Conservation (phyloP, 2,888 invertebrate genomes). For the Ceraclea dissimilis region DNA sequence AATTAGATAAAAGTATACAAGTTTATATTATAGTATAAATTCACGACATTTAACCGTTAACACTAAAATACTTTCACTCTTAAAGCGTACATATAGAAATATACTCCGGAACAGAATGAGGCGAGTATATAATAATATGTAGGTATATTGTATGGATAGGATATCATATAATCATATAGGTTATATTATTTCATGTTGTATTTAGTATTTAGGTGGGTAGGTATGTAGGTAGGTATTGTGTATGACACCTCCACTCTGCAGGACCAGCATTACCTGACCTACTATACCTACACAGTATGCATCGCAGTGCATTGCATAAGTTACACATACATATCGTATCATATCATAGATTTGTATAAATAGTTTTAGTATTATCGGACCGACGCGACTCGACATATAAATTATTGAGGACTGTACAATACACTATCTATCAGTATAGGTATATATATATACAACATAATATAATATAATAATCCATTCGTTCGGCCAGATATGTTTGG, state of each 20-base stretch:
- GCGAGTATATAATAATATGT: slow-evolving; percentile 17
- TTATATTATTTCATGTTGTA: not conserved
- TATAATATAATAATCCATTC: slow-evolving; percentile 25
- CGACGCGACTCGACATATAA: slow-evolving; percentile 49
- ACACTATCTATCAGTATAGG: slow-evolving; percentile 56
- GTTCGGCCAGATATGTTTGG: slow-evolving; percentile 27
- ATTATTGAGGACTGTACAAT: slow-evolving; percentile 54
- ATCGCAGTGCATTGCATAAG: not conserved
- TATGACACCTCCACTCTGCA: no score
- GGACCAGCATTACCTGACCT: no score
- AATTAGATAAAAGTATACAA: slow-evolving; percentile 27
- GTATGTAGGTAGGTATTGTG: no score
- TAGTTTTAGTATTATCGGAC: slow-evolving; percentile 45
- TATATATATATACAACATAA: slow-evolving; percentile 48
- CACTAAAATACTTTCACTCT: slow-evolving; percentile 26
- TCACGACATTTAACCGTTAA: slow-evolving; percentile 26
- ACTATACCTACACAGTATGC: no score
- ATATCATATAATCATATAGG: slow-evolving; percentile 6
- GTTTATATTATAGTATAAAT: slow-evolving; percentile 24
- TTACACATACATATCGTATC: not conserved
- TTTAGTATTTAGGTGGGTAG: no score
- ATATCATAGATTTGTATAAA: slow-evolving; percentile 41
- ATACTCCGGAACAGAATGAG: slow-evolving; percentile 21
- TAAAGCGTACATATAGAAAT: slow-evolving; percentile 26
- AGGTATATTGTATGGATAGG: slow-evolving; percentile 13